Conservation (phyloP, 2,888 invertebrate species). For the Drosophila algonquin region DNA sequence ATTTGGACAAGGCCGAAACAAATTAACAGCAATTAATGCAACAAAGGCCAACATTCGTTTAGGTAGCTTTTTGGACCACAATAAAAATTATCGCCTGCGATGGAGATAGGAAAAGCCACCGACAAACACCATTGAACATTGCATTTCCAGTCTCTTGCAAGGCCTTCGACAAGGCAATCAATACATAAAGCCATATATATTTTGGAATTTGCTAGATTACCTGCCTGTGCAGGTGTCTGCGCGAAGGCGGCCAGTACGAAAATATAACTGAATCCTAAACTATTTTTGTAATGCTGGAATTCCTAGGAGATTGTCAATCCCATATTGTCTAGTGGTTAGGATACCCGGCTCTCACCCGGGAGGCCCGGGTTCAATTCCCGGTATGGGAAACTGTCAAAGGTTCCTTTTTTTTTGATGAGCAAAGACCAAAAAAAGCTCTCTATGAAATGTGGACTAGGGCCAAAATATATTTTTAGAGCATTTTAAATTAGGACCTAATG, state of each 20-base stretch:
- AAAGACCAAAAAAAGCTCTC: no score
- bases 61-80: slow-evolving; percentile 5
- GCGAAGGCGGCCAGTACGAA: no score
- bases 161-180: slow-evolving; percentile 34
- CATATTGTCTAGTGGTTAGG: slow-evolving; percentile 85
- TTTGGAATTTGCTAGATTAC: not conserved
- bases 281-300: no score
- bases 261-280: no score
- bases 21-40: slow-evolving; percentile 54
- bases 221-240: no score
- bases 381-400: slow-evolving; percentile 88
- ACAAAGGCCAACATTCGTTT: slow-evolving; percentile 33
- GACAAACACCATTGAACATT: not conserved
- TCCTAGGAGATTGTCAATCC: slow-evolving; percentile 53
- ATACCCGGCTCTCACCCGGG: slow-evolving; percentile 85
- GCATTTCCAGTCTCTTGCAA: not conserved
- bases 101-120: slow-evolving; percentile 12
- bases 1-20: slow-evolving; percentile 43
- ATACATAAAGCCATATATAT: slow-evolving; percentile 5
- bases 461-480: no score
- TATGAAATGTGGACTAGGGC: no score
- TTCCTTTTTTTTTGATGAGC: not conserved
- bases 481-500: no score
- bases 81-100: slow-evolving; percentile 24
- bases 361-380: slow-evolving; percentile 95